Conservation (phyloP, 2,113 vertebrate species). For the Sterrhoptilus dennistouni region DNA sequence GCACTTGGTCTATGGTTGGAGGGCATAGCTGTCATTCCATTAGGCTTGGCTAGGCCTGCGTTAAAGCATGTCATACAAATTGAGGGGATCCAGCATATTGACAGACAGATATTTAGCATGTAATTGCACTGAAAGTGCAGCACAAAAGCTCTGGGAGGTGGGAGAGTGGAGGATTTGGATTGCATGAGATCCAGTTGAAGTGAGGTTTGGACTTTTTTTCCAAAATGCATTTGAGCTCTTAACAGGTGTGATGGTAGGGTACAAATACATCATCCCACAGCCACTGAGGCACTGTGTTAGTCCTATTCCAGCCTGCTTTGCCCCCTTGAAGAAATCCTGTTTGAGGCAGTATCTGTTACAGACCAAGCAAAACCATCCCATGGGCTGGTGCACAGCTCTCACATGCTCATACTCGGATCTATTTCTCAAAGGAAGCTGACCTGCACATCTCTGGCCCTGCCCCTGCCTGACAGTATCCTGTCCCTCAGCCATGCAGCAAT, state of each 20-base stretch:
- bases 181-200: constrained; percentile 15
- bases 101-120: constrained; percentile 71
- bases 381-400: neutral
- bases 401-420: fast-evolving
- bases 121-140: constrained; percentile 68
- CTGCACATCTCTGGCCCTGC: neutral
- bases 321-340: neutral
- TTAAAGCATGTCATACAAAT: constrained; percentile 78
- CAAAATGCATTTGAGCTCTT: constrained; percentile 21
- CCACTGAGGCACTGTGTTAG: neutral
- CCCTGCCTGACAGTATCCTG: neutral
- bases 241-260: constrained; percentile 65
- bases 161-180: constrained; percentile 29
- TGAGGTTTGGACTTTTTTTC: constrained; percentile 23
- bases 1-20: constrained; percentile 61
- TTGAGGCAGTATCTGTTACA: neutral
- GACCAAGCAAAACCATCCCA: neutral
- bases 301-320: neutral
- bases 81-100: constrained; percentile 76
- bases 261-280: constrained; percentile 37
- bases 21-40: constrained; percentile 77
- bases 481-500: neutral
- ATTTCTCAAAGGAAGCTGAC: neutral
- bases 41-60: constrained; percentile 69
- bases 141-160: constrained; percentile 60